Base-by-base conservation (phyloP, 2,888 invertebrate species). In the Cyclophora punctaria region DNA sequence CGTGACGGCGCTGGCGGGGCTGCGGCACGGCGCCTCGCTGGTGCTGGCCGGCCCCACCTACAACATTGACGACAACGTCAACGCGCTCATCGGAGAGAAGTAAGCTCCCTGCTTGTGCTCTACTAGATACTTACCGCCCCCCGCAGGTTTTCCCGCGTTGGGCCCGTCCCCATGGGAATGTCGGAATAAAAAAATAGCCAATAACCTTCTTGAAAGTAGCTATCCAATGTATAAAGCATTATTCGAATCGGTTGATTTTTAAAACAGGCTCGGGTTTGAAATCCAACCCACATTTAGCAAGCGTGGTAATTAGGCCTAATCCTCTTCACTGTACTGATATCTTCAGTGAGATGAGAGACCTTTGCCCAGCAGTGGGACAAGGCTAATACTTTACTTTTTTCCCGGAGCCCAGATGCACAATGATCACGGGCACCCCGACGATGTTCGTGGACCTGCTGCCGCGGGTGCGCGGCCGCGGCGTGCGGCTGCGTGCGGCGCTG, bases 341-440 rank as follows among this genome's bases (percentile, higher is more conserved):
- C 20, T 20, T 20, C 20, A 20, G 20, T 20, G 20, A 20, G 20
- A 20, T 20, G 20, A 20, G 20, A 20, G 20, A 2, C 20, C 20
- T 20, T 20, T 20, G 20, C 20, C 20, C 20, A 20, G 1, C 20
- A 20, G 20, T 20, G 20, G 20, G 20, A 20, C 20, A 20, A 20
- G 20, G 20, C 34, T 45, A 7, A 48, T n/a, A 44, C 41, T 35
- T 41, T 5, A 49, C 61, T 60, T 20, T 20, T 20, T 20, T 20
- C 20, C 20, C 20, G 20, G 20, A 20, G 20, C 20, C 0, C 63
- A 95, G 94, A 66, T 95, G 96, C 68, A 92, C 92, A 4, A 74
- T 91, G 3, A 74, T 94, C 42, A 93, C 92, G 52, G 96, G 96
- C 7, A 96, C 96, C 0, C 96, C 97, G 0, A 96, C 97, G 1